Percentiles rank a stretch among this genome's conserved stretches.
Conservation (phyloP, 2,113 vertebrate genomes). For the Eretmochelys imbricata region DNA sequence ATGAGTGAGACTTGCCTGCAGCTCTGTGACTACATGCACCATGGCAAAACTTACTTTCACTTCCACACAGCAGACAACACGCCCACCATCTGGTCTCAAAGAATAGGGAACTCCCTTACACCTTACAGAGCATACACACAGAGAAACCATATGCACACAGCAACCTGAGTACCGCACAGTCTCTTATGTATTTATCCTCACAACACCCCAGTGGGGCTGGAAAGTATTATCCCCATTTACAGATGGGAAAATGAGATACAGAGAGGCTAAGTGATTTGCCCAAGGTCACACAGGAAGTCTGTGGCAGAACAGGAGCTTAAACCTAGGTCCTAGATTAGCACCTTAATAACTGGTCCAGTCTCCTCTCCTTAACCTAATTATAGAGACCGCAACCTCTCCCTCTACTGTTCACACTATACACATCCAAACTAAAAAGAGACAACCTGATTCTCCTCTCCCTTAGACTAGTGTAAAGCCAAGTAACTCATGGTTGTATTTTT, state of each 20-base stretch:
- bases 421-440: background rate
- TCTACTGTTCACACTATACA: background rate
- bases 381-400: background rate
- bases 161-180: background rate
- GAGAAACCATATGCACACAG: background rate
- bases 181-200: background rate
- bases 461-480: accelerated
- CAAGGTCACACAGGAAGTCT: background rate
- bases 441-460: background rate
- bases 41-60: background rate
- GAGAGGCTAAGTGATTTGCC: accelerated
- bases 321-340: background rate
- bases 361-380: background rate
- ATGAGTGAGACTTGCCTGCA: accelerated
- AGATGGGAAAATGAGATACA: background rate
- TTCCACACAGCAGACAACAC: background rate
- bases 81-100: background rate
- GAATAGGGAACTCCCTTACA: background rate
- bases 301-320: background rate
- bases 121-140: background rate
- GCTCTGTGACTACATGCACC: background rate
- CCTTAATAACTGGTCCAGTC: background rate
- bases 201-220: background rate
- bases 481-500: background rate
- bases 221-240: background rate